These are phyloP conservation scores for Tenebrio molitor DNA, from an alignment of 1,140 invertebrate genomes.

Conservation along the genomic window DNA sequence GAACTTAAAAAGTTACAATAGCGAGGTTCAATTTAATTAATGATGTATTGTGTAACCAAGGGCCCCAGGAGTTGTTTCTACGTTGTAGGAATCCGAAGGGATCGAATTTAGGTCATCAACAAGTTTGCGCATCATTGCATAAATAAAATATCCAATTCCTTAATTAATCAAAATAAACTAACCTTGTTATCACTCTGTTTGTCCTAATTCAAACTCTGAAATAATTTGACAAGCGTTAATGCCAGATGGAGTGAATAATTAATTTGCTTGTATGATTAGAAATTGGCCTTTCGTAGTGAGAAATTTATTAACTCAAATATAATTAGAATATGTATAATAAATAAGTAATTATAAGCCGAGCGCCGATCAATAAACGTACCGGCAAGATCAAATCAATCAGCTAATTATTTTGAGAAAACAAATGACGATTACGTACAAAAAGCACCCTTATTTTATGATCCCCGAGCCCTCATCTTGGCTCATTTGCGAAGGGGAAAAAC, in stretches of 20 bases:
- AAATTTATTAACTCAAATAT: too few species aligned
- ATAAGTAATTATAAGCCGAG: too few species aligned
- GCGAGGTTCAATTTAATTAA: constrained; percentile 12
- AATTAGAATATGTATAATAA: too few species aligned
- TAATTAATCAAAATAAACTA: neutral
- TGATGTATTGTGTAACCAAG: constrained; percentile 5
- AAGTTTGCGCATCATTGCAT: neutral
- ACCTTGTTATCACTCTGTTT: neutral
- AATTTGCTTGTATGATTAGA: neutral
- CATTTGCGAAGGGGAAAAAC: too few species aligned
- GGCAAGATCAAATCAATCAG: neutral
- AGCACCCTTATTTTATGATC: neutral
- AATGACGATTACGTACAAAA: neutral
- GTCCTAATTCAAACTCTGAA: too few species aligned
- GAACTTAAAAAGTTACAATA: constrained; percentile 3
- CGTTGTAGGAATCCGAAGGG: neutral
- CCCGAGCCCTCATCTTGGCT: too few species aligned
- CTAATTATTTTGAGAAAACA: constrained; percentile 2
- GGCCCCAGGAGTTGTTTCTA: neutral
- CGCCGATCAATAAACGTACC: too few species aligned
- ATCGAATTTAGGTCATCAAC: constrained; percentile 10
- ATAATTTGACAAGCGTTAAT: too few species aligned
- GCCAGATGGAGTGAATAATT: neutral
- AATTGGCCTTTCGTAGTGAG: neutral
- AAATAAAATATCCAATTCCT: constrained; percentile 12